Evolutionary conservation across 2,797 vertebrate species (phyloP), one percentile per base, ranked within the genome.

Genomic region (Paratrypauchen microcephalus): DNA sequence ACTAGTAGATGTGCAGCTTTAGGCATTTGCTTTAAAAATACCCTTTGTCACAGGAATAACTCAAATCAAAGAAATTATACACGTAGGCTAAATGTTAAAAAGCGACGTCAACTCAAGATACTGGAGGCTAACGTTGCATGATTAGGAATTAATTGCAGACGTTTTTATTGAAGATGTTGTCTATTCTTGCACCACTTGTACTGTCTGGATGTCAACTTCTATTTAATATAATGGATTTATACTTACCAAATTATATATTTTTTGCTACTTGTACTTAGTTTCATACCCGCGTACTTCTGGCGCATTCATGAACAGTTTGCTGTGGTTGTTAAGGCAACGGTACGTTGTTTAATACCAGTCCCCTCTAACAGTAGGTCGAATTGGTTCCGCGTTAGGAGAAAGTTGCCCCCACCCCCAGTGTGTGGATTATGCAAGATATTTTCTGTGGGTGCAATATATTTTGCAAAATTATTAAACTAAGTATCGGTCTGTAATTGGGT

Each of bases 301-400:
- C 7, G 18, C 28, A 32, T 24, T 9, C n/a, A 2, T 6, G 15
- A 16, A 30, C 12, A 2, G 60, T 45, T 41, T 41, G 61, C 13
- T 39, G 59, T 6, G 0, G 71, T 81, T 76, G 55, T 88, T 72
- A 84, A 81, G 70, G 79, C 66, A 90, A 92, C 73, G 23, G 82
- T 71, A 16, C 76, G 76, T 77, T 56, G 21, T 19, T 21, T 12
- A 82, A 87, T 68, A 12, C 1, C 1, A 36, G 73, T 78, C 85
- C 84, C 73, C 50, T 0, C 58, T 19, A 28, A 18, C 76, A 64
- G 2, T 0, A 9, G 19, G 1, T 11, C 0, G 30, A 2, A 24
- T 32, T 6, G 6, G 73, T 86, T 85, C 84, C 76, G 36, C 21
- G 39, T 39, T 41, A 21, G 21, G 21, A 5, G 18, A 61, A 13